Base-by-base conservation (phyloP, 2,888 invertebrate species). In the Chrysolina oricalcia region DNA sequence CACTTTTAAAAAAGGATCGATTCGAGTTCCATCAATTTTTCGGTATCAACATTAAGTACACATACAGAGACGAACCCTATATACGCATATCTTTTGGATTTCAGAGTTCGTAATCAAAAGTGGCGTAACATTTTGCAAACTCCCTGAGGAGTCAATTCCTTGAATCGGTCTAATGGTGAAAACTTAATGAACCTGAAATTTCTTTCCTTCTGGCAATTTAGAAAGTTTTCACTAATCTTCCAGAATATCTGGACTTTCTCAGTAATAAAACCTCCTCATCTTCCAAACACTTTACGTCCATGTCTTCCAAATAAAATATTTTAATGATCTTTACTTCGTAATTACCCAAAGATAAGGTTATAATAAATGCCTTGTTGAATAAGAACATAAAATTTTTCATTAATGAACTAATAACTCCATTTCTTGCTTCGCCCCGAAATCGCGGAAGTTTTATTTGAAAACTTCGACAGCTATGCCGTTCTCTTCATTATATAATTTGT, bases 191-290 rank as follows among this genome's bases (percentile, higher is more conserved):
- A 83, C 81, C 81, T 81, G 81, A 81, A 83, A 80, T 82, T 81
- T 78, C 75, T 81, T 82, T 81, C 77, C 81, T 81, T 76, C 70
- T 70, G 84, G 86, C 85, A 82, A 84, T 84, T 86, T 84, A 78
- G 82, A 83, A 87, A 87, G 82, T 87, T 86, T 85, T 81, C 83
- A 84, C 84, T 86, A 85, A 87, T 86, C 85, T 85, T 81, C 76
- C 75, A 82, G 85, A 82, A 85, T 84, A 85, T 85, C 84, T 83
- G 82, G 84, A 86, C 84, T 85, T 84, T 85, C 81, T 81, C 81
- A 84, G 85, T 85, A 85, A 85, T 85, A 83, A 83, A 84, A 82
- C 76, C 78, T 79, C 79, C 80, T 82, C 81, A 82, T 81, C 82
- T 79, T 82, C 81, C 78, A 83, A 82, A 82, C 79, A 80, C 80